Evolutionary conservation across 1,140 invertebrate genomes (phyloP).

Genomic region (Babylonia areolata): DNA sequence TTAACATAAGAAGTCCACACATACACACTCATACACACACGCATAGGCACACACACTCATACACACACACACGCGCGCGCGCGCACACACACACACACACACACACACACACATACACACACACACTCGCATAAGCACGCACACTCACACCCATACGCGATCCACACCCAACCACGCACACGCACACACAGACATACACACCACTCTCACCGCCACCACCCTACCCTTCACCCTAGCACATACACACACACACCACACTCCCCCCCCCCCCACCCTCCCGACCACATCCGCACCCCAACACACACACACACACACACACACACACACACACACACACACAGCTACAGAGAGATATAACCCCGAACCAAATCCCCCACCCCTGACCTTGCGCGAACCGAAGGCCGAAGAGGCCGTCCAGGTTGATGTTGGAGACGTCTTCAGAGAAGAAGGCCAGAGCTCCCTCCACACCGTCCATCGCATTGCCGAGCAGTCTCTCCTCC

Average conservation of each 20-base stretch:
- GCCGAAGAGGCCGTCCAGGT: conserved; percentile 61
- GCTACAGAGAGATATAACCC: background rate
- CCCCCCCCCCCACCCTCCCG: too few relatives aligned
- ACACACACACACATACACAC: conserved; percentile 19
- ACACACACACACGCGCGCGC: background rate
- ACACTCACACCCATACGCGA: too few relatives aligned
- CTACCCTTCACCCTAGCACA: too few relatives aligned
- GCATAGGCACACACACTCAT: too few relatives aligned
- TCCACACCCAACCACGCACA: too few relatives aligned
- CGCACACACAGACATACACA: too few relatives aligned
- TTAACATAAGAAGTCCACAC: too few relatives aligned
- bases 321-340: background rate
- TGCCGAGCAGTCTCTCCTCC: conserved; percentile 25
- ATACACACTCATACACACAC: too few relatives aligned
- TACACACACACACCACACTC: conserved; percentile 3
- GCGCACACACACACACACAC: background rate
- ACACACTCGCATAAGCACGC: background rate
- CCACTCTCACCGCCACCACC: too few relatives aligned
- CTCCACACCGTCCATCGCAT: conserved; percentile 43
- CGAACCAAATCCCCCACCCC: background rate
- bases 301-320: too few relatives aligned
- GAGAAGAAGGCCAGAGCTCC: conserved; percentile 46
- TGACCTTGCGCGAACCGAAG: conserved; percentile 57
- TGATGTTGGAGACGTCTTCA: conserved; percentile 52
- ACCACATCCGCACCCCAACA: too few relatives aligned